Base-by-base conservation (phyloP, 2,888 invertebrate genomes). In the Drosophila glabriapex region DNA sequence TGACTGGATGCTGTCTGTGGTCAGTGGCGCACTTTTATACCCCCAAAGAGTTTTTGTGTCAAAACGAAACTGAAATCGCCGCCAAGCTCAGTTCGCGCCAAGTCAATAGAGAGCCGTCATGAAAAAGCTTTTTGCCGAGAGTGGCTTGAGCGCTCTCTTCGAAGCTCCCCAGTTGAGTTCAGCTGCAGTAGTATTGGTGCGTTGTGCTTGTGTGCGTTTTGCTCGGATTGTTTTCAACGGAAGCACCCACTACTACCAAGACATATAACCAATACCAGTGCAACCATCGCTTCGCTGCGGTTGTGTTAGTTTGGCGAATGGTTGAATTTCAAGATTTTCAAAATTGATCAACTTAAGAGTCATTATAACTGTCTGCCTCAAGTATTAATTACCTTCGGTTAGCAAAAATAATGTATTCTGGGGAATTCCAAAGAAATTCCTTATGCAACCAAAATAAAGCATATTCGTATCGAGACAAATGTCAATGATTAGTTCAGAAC, bases 1-100 rank as follows among this genome's bases (percentile, higher is more conserved):
- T 93, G 92, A 93, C 93, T 93, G 93, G 93, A 93, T 93, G 93
- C 93, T 93, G 93, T 93, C 92, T 92, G 89, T 90, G 93, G 91
- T 91, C 92, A 92, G 93, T 91, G 91, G 91, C 91, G 92, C 91
- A 93, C 93, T 93, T 93, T 93, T 93, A 93, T 93, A 93, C 93
- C 87, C 91, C 86, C 80, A 88, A 91, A 85, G 89, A 89, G 91
- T 89, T 91, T 91, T 89, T 90, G 88, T 88, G 90, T 76, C 83
- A 85, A 79, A 79, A 85, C 85, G 89, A 90, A 87, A 91, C 80
- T 85, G 78, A 80, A 79, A 83, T 62, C 82, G 76, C 64, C 81
- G 78, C 63, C 73, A 76, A 87, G 70, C 77, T 67, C 73, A 69
- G 71, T 72, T 58, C 58, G 81, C 67, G 71, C 67, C 69, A 72